Conservation (phyloP, 2,888 invertebrate species). For the Diarsia brunnea region DNA sequence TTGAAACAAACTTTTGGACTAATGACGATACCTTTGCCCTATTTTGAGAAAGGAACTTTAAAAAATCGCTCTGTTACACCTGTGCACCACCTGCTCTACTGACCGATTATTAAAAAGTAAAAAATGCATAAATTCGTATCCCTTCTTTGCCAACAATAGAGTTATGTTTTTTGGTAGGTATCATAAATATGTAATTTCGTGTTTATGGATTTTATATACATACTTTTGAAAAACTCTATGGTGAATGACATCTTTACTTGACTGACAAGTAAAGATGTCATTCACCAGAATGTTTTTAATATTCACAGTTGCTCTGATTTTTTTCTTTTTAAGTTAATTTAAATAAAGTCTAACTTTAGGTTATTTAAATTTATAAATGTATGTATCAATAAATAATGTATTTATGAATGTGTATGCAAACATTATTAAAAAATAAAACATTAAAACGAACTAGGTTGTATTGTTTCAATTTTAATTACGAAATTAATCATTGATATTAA, state of each 20-base stretch:
- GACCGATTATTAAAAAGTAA: conserved; percentile 78
- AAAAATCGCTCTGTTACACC: conserved; percentile 79
- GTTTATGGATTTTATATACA: conserved; percentile 4
- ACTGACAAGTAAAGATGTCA: too few relatives aligned
- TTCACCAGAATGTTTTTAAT: background rate
- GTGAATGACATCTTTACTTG: too few relatives aligned
- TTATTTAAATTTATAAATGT: too few relatives aligned
- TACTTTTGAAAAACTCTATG: too few relatives aligned
- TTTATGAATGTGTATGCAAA: too few relatives aligned
- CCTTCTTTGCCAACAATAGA: conserved; percentile 77
- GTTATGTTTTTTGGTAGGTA: conserved; percentile 60
- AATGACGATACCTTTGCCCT: conserved; percentile 80
- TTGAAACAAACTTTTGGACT: conserved; percentile 87
- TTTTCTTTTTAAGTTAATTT: background rate
- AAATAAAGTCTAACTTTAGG: too few relatives aligned
- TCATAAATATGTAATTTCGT: conserved; percentile 65
- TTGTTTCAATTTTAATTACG: conserved; percentile 34
- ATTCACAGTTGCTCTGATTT: background rate
- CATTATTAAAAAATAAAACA: background rate
- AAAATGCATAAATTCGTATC: conserved; percentile 75
- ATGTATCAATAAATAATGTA: too few relatives aligned
- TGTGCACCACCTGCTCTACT: conserved; percentile 85
- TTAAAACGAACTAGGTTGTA: background rate
- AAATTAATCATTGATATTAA: conserved; percentile 54
- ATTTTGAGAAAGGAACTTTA: conserved; percentile 75